Conservation (phyloP, 2,888 invertebrate species). For the Vesta saturnalis region DNA sequence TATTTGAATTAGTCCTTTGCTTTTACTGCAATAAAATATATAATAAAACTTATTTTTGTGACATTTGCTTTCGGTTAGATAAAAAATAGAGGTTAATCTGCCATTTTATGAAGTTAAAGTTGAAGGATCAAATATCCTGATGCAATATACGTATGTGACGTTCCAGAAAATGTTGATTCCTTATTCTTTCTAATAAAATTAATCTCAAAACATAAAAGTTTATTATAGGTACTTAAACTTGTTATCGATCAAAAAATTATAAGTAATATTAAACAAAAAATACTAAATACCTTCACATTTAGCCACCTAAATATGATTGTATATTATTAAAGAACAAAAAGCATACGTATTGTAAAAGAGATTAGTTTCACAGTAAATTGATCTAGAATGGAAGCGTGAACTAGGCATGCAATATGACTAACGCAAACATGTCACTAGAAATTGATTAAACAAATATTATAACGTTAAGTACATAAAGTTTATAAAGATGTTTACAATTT, state of each 20-base stretch:
- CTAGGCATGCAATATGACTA: too few species aligned
- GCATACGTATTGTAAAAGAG: too few species aligned
- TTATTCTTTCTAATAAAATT: neutral
- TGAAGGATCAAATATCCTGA: conserved; percentile 11
- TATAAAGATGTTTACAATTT: too few species aligned
- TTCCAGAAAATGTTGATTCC: conserved; percentile 7
- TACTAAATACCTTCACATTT: too few species aligned
- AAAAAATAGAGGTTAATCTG: conserved; percentile 14
- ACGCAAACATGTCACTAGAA: too few species aligned
- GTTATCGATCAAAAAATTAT: neutral
- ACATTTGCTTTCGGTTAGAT: conserved; percentile 13
- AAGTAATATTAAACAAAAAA: neutral
- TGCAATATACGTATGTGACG: conserved; percentile 9
- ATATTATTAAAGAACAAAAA: too few species aligned
- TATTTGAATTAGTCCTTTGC: neutral
- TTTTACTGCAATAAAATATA: conserved; percentile 5
- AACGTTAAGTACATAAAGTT: too few species aligned
- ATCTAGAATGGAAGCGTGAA: too few species aligned
- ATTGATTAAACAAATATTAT: too few species aligned
- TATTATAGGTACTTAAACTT: conserved; percentile 1
- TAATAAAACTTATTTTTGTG: conserved; percentile 15
- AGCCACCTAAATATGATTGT: too few species aligned
- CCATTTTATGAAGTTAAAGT: conserved; percentile 11
- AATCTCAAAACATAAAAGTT: neutral
- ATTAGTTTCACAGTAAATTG: too few species aligned